Evolutionary conservation across 2,888 invertebrate species (phyloP).

Genomic region (Tuta absoluta): DNA sequence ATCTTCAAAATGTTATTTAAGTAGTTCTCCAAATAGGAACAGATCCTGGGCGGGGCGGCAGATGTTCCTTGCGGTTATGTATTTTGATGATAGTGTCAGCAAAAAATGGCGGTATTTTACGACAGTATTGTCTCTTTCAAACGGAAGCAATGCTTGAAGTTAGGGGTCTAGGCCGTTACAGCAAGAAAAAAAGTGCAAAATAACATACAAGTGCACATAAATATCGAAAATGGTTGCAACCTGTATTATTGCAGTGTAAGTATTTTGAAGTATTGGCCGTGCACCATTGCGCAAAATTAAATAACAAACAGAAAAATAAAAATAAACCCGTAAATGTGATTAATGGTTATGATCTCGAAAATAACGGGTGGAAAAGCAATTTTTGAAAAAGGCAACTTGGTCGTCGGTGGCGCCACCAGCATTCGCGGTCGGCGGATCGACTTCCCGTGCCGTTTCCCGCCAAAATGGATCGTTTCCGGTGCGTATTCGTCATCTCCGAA

Average conservation of each 20-base stretch:
- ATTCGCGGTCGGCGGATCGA: conserved; percentile 78
- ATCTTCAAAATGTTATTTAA: conserved; percentile 75
- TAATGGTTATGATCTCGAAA: conserved; percentile 21
- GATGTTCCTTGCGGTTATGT: conserved; percentile 54
- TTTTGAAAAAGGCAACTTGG: conserved; percentile 46
- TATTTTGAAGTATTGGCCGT: no score
- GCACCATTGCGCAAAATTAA: neutral
- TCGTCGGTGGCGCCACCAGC: conserved; percentile 70
- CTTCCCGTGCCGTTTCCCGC: conserved; percentile 79
- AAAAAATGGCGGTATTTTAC: conserved; percentile 26
- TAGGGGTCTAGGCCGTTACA: neutral
- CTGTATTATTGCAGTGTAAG: no score
- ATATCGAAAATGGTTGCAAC: no score
- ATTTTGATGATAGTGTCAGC: conserved; percentile 42
- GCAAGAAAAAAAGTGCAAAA: no score
- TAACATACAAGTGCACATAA: no score
- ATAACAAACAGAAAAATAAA: neutral
- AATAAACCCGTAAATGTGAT: conserved; percentile 1
- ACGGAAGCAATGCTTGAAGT: neutral
- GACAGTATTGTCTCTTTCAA: neutral
- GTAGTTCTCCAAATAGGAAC: conserved; percentile 76
- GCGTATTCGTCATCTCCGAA: conserved; percentile 76
- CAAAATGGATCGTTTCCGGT: conserved; percentile 80
- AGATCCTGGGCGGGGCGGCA: conserved; percentile 61
- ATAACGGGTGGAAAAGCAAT: conserved; percentile 33